Evolutionary conservation across 2,113 vertebrate species (phyloP).

Genomic region (Phylloscopus whistleri): DNA sequence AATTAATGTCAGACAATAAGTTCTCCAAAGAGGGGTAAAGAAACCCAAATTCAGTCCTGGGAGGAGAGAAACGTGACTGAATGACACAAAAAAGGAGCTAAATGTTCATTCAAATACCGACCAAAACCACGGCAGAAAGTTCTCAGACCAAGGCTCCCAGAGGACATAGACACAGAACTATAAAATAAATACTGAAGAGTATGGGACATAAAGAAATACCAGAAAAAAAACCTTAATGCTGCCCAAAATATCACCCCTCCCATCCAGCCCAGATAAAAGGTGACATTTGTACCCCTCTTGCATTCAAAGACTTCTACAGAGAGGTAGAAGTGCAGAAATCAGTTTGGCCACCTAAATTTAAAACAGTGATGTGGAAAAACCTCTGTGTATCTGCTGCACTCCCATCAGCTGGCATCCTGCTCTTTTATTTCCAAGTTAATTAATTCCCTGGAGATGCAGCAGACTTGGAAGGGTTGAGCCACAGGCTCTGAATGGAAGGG

Average conservation of each 20-base stretch:
- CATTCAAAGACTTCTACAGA: background rate
- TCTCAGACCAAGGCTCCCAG: conserved; percentile 51
- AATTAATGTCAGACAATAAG: background rate
- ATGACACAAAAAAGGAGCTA: conserved; percentile 24
- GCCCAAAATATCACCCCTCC: background rate
- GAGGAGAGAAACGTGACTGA: background rate
- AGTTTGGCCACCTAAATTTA: background rate
- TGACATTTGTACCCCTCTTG: background rate
- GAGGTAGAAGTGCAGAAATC: background rate
- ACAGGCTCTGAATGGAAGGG: background rate
- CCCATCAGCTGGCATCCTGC: background rate
- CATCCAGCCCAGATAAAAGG: background rate
- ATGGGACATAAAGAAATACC: background rate
- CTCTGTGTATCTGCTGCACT: background rate
- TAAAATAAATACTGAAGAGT: conserved; percentile 13
- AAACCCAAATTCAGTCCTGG: background rate
- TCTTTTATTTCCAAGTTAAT: background rate
- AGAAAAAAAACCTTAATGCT: background rate
- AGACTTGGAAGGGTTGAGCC: background rate
- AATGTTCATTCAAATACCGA: conserved; percentile 62
- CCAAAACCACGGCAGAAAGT: conserved; percentile 52
- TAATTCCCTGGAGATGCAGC: background rate
- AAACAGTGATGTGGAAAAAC: background rate
- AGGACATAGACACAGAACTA: background rate
- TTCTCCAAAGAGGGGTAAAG: background rate